Conservation (phyloP, 2,113 vertebrate species). For the Ictalurus punctatus region DNA sequence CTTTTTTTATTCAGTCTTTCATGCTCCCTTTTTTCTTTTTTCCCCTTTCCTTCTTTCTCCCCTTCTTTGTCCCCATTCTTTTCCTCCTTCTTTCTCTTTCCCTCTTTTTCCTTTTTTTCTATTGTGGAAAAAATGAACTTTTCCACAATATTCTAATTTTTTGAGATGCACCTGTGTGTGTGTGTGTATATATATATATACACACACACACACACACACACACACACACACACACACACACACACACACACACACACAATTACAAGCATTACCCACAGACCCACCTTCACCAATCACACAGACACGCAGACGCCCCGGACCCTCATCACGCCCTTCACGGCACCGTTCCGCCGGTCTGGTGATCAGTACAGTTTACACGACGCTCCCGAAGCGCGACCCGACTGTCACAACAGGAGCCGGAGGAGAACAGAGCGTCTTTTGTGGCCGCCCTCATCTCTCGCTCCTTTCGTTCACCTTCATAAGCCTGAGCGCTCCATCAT, state of each 20-base stretch:
- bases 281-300: background rate
- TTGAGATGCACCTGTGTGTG: too few species aligned
- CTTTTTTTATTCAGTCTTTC: too few species aligned
- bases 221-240: too few species aligned
- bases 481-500: conserved; percentile 65
- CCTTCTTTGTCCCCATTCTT: too few species aligned
- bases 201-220: background rate
- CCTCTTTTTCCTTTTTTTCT: too few species aligned
- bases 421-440: conserved; percentile 67
- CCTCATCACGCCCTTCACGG: background rate
- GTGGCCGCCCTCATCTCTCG: conserved; percentile 55
- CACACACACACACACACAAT: too few species aligned
- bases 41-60: too few species aligned
- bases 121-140: too few species aligned
- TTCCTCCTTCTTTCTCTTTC: too few species aligned
- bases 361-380: conserved; percentile 22
- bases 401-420: conserved; percentile 56
- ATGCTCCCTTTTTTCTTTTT: too few species aligned
- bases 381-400: conserved; percentile 43
- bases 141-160: too few species aligned
- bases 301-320: background rate
- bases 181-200: too few species aligned
- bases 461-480: conserved; percentile 30
- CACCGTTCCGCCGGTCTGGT: background rate
- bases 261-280: background rate